Conservation (phyloP, 1,140 invertebrate species). For the Aporrectodea caliginosa region DNA sequence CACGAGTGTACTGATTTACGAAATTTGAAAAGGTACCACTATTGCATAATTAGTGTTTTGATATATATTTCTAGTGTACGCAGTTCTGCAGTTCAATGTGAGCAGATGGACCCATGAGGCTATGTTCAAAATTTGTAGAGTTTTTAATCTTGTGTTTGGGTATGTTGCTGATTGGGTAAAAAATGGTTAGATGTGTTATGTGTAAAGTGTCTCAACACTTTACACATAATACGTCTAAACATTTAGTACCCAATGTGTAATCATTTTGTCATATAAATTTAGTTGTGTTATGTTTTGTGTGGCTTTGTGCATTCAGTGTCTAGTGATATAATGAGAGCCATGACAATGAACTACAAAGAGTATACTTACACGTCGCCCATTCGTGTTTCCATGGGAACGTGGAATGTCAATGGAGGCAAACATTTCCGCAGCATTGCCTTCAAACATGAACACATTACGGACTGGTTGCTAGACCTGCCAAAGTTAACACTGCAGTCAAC, state of each 20-base stretch:
- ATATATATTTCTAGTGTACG: too few relatives aligned
- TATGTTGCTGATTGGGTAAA: not conserved
- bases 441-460: conserved; percentile 82
- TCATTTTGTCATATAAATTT: too few relatives aligned
- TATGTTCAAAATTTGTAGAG: too few relatives aligned
- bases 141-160: too few relatives aligned
- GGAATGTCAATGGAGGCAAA: conserved; percentile 99
- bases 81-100: too few relatives aligned
- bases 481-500: conserved; percentile 46
- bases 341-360: conserved; percentile 70
- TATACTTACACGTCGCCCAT: conserved; percentile 72
- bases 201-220: too few relatives aligned
- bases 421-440: conserved; percentile 95
- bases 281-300: too few relatives aligned
- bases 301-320: conserved; percentile 52
- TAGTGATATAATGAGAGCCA: conserved; percentile 53
- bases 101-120: too few relatives aligned
- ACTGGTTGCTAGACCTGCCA: conserved; percentile 83
- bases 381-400: conserved; percentile 86
- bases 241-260: not conserved
- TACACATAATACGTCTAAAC: not conserved
- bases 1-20: too few relatives aligned
- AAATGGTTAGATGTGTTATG: not conserved
- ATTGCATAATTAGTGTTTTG: too few relatives aligned
- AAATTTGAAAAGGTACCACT: too few relatives aligned